Evolutionary conservation across 2,113 vertebrate genomes (phyloP).

Genomic region (Rallus limicola): DNA sequence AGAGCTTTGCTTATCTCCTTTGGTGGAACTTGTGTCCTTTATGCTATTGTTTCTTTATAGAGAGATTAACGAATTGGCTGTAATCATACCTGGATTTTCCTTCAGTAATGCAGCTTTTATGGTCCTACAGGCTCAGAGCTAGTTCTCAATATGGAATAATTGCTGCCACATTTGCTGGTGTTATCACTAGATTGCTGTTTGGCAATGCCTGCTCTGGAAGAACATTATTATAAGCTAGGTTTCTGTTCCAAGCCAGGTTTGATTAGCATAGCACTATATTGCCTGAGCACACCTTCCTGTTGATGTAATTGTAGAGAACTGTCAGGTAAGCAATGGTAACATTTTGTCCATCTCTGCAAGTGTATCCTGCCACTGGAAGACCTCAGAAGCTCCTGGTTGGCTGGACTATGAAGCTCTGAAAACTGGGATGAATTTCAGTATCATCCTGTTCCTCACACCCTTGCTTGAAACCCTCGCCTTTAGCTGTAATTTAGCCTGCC

Average conservation of each 20-base stretch:
- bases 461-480: not conserved
- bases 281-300: not conserved
- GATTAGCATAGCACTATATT: constrained; percentile 5
- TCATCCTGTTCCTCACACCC: not conserved
- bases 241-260: constrained; percentile 16
- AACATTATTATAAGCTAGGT: constrained; percentile 1
- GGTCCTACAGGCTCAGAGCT: not conserved
- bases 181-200: not conserved
- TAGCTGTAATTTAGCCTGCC: not conserved
- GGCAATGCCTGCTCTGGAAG: not conserved
- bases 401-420: not conserved
- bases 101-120: constrained; percentile 37
- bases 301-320: not conserved
- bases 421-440: not conserved
- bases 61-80: constrained; percentile 11
- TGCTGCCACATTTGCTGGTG: not conserved
- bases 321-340: not conserved
- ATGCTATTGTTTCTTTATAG: not conserved
- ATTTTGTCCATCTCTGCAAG: not conserved
- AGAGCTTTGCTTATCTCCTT: not conserved
- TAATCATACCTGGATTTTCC: not conserved
- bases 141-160: not conserved
- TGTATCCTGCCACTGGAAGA: not conserved
- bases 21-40: not conserved
- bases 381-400: not conserved